Percentiles rank a stretch among this genome's conserved stretches.
phyloP scores from a whole-genome alignment of 2,888 invertebrate genomes.

The Chloroclystis v-ata region DNA sequence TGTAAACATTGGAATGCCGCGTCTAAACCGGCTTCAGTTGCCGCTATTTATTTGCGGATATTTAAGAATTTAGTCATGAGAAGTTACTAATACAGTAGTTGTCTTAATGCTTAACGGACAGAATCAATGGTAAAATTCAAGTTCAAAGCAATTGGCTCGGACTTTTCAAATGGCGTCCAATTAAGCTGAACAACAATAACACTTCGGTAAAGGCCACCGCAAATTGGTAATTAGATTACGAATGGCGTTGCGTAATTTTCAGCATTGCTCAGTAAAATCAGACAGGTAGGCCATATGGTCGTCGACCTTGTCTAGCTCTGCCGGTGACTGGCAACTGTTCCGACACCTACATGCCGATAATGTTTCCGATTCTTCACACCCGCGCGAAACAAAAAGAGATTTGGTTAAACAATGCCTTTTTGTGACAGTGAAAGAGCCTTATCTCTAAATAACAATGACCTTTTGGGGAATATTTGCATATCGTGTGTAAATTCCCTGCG shows the following conservation, averaged over 20 bases:
- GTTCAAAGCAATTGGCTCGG: conserved; percentile 47
- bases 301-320: conserved; percentile 55
- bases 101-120: conserved; percentile 17
- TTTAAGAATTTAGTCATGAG: no score
- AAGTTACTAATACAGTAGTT: no score
- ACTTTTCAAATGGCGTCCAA: conserved; percentile 23
- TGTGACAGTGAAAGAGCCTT: conserved; percentile 32
- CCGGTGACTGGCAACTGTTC: conserved; percentile 52
- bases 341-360: conserved; percentile 47
- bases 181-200: conserved; percentile 20
- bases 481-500: conserved; percentile 11
- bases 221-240: conserved; percentile 32
- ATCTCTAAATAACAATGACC: conserved; percentile 37
- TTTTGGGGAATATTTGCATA: conserved; percentile 29
- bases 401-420: conserved; percentile 28
- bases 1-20: conserved; percentile 22
- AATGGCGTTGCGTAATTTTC: conserved; percentile 41
- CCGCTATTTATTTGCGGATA: conserved; percentile 27
- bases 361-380: conserved; percentile 47
- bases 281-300: conserved; percentile 63
- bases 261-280: conserved; percentile 36
- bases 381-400: conserved; percentile 24
- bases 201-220: conserved; percentile 31
- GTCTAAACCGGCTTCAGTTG: conserved; percentile 25
- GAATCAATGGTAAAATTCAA: conserved; percentile 32